Conservation (phyloP, 2,797 vertebrate species). For the Nyctalus aviator region DNA sequence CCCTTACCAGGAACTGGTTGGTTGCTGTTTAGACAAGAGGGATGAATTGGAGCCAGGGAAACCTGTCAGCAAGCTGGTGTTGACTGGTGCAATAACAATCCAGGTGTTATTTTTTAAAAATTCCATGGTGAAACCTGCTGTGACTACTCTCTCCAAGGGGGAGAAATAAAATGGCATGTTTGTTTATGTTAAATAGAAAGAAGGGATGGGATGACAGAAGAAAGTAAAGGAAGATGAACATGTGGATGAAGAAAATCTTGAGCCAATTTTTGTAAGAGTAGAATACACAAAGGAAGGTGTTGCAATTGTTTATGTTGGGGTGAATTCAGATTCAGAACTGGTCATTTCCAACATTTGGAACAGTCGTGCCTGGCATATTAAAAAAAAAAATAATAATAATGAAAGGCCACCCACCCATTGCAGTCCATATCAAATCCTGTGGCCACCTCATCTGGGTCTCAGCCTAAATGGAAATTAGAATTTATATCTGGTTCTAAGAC, state of each 20-base stretch:
- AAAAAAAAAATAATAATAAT: neutral
- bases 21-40: neutral
- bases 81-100: neutral
- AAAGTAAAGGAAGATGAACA: neutral
- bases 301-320: neutral
- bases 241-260: neutral
- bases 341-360: neutral
- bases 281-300: neutral
- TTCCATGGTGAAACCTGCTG: neutral
- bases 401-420: neutral
- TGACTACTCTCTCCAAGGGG: neutral
- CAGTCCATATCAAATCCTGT: neutral
- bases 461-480: neutral
- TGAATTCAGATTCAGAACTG: neutral
- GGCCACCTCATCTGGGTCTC: neutral
- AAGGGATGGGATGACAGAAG: neutral
- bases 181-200: neutral
- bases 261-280: neutral
- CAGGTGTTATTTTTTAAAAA: neutral
- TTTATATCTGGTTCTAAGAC: neutral
- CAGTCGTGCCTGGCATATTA: neutral
- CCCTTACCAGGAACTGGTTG: neutral
- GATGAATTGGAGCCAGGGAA: neutral
- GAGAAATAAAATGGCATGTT: neutral
- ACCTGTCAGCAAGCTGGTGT: neutral